Conservation (phyloP, 2,113 vertebrate genomes). For the Tenrec ecaudatus region DNA sequence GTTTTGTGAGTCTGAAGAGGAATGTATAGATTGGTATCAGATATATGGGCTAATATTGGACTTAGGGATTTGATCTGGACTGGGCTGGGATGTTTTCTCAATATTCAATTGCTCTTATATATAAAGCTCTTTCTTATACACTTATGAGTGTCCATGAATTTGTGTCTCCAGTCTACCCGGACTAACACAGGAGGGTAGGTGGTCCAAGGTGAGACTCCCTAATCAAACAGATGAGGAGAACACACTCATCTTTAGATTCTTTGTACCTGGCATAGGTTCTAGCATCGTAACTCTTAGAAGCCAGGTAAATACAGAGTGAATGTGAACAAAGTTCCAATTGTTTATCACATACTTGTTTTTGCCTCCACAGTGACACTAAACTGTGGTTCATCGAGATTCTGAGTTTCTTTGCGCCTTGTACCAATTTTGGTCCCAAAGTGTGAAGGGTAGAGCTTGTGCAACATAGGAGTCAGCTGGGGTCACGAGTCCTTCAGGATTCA, state of each 20-base stretch:
- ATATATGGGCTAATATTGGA: too few relatives aligned
- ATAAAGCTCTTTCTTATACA: too few relatives aligned
- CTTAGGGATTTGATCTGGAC: too few relatives aligned
- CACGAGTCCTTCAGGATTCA: conserved; percentile 29
- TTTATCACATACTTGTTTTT: too few relatives aligned
- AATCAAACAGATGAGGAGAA: not conserved
- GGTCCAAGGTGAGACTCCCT: not conserved
- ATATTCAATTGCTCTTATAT: too few relatives aligned
- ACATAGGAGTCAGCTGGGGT: conserved; percentile 2
- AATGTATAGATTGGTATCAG: too few relatives aligned
- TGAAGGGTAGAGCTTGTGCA: not conserved
- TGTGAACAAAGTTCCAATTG: not conserved
- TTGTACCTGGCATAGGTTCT: not conserved
- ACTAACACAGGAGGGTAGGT: too few relatives aligned
- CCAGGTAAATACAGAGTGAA: fast-evolving
- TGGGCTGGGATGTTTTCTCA: too few relatives aligned
- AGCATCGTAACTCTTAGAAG: not conserved
- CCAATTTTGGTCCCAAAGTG: not conserved
- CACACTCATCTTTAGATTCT: fast-evolving
- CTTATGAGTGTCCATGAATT: too few relatives aligned
- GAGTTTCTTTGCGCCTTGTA: not conserved
- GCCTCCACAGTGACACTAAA: not conserved
- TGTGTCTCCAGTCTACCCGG: too few relatives aligned
- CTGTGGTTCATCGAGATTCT: not conserved
- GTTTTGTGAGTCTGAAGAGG: too few relatives aligned